Conservation (phyloP, 2,888 invertebrate species). For the Trisateles emortualis region DNA sequence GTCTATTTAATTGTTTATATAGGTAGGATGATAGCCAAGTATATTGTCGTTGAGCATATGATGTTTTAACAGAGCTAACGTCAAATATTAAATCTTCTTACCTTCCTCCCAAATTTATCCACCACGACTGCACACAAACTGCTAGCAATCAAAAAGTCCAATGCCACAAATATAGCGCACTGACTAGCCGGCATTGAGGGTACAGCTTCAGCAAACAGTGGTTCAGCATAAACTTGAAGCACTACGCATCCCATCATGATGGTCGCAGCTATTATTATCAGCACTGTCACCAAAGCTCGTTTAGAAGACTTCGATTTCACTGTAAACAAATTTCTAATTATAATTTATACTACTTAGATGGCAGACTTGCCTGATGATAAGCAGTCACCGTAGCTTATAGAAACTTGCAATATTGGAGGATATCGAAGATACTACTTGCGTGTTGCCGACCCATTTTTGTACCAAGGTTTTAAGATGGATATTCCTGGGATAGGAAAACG, state of each 20-base stretch:
- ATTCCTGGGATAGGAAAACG: no score
- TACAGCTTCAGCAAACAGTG: constrained; percentile 73
- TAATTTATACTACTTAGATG: background rate
- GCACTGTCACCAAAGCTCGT: constrained; percentile 50
- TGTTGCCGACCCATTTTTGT: no score
- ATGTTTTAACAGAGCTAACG: no score
- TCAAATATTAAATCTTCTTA: constrained; percentile 34
- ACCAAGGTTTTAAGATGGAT: no score
- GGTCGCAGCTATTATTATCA: constrained; percentile 63
- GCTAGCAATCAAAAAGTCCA: constrained; percentile 66
- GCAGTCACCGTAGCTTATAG: no score
- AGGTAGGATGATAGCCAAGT: no score
- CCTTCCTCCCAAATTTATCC: constrained; percentile 76
- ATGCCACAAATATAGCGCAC: constrained; percentile 72
- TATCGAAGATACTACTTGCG: no score
- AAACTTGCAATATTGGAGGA: no score
- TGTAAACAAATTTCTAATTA: no score
- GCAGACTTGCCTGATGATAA: no score
- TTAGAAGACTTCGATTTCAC: constrained; percentile 65
- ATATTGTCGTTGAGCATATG: no score
- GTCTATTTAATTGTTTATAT: no score
- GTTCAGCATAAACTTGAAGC: constrained; percentile 77
- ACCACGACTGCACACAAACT: constrained; percentile 61
- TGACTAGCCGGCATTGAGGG: constrained; percentile 73
- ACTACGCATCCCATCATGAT: constrained; percentile 77